Conservation (phyloP, 2,888 invertebrate genomes). For the Augiades crinisus region DNA sequence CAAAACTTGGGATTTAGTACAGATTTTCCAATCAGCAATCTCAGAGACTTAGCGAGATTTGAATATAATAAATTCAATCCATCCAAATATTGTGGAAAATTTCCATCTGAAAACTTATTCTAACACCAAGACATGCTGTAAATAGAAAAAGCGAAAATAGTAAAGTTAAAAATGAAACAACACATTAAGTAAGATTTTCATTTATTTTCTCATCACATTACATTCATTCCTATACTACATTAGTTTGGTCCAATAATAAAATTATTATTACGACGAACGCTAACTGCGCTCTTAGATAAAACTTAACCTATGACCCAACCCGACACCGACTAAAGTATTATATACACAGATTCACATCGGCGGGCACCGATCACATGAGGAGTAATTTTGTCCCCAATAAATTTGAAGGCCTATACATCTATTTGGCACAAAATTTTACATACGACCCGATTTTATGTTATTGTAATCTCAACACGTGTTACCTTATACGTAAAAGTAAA, state of each 20-base stretch:
- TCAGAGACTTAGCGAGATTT: too few species aligned
- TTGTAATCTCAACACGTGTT: slow-evolving; percentile 9
- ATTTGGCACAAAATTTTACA: slow-evolving; percentile 76
- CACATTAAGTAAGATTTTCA: slow-evolving; percentile 35
- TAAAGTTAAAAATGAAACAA: slow-evolving; percentile 37
- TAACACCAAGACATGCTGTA: too few species aligned
- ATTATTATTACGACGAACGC: slow-evolving; percentile 44
- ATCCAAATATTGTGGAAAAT: too few species aligned
- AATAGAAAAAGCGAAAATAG: too few species aligned
- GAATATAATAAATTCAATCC: too few species aligned
- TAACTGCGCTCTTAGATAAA: slow-evolving; percentile 55
- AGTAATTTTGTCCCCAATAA: slow-evolving; percentile 76
- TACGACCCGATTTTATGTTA: slow-evolving; percentile 8
- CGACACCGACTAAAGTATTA: slow-evolving; percentile 56
- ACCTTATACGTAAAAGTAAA: slow-evolving; percentile 26
- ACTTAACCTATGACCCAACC: slow-evolving; percentile 42
- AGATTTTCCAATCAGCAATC: too few species aligned
- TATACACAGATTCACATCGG: slow-evolving; percentile 49
- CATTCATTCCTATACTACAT: slow-evolving; percentile 60
- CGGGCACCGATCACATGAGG: slow-evolving; percentile 48
- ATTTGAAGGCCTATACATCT: slow-evolving; percentile 51
- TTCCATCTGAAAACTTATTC: too few species aligned
- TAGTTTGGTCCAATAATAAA: slow-evolving; percentile 73
- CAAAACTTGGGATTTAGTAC: too few species aligned
- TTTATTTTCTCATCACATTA: slow-evolving; percentile 52